Base-by-base conservation (phyloP, 2,113 vertebrate species). In the Mormoops blainvillei region DNA sequence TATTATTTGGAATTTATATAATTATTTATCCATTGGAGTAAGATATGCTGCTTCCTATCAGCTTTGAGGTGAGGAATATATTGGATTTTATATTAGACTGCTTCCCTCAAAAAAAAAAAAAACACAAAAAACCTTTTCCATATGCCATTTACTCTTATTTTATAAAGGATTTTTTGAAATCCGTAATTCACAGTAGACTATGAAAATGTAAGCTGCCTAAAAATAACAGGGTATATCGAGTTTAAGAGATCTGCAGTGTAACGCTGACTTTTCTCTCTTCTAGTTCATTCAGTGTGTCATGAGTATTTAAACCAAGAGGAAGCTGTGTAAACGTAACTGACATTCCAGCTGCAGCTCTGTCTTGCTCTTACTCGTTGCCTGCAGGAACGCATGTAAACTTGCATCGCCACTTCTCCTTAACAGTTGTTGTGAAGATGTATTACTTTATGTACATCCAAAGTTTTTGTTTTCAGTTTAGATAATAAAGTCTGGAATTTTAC, bases 211-310 rank as follows among this genome's bases (percentile, higher is more conserved):
- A 89, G 16, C 11, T 80, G 38, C 22, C 1, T 48, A 58, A 70
- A 50, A 68, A 43, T 36, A 31, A 67, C 22, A 1, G 12, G 5
- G 2, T 31, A 7, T 19, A 3, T 58, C 36, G 0, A n/a, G n/a
- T 71, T 70, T 81, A 33, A 26, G 11, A 38, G 22, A 12, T 82
- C 67, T 71, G 31, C 26, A 4, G 10, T 22, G 0, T 97, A 80
- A 97, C 5, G 13, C 74, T 45, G 81, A 28, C 1, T 92, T 93
- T 13, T 97, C 97, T 97, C 45, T 97, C 50, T 98, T 98, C 31
- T 96, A 99, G 99, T 99, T 99, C 97, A 98, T 99, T 91, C 98
- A 98, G 89, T 98, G 98, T 88, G 98, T 99, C 65, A 99, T 99
- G 98, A 98, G 98, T 76, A 70, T 99, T 96, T 99, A 87, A 98